Percentiles rank a stretch among this genome's conserved stretches.
Evolutionary conservation across 2,888 invertebrate genomes (phyloP).

Genomic region (Ophioninae sp.): DNA sequence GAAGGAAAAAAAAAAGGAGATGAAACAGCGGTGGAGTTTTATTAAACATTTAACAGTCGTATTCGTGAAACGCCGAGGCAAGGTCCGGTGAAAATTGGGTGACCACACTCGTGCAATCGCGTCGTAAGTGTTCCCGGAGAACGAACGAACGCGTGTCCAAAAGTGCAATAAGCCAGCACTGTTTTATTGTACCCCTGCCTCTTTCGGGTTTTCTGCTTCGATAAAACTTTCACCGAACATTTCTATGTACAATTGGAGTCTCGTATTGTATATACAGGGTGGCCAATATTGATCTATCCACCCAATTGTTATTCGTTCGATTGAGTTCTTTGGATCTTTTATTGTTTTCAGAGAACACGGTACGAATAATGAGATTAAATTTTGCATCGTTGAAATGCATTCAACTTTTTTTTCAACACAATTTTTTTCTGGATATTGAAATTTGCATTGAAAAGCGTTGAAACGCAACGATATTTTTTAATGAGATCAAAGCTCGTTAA

Average conservation of each 20-base stretch:
- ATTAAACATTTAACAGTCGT: constrained; percentile 71
- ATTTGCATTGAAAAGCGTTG: too few relatives aligned
- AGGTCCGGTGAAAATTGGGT: constrained; percentile 31
- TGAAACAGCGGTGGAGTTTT: constrained; percentile 57
- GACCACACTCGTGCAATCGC: constrained; percentile 23
- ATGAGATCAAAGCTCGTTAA: too few relatives aligned
- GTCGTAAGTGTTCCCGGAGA: constrained; percentile 15
- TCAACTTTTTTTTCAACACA: too few relatives aligned
- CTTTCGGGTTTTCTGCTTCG: constrained; percentile 60
- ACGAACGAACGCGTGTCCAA: constrained; percentile 59
- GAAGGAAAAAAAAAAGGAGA: constrained; percentile 19
- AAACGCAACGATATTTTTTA: too few relatives aligned
- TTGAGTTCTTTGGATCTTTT: background rate
- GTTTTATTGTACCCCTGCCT: constrained; percentile 69
- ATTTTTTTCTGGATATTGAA: too few relatives aligned
- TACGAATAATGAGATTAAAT: background rate
- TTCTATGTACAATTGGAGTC: constrained; percentile 42
- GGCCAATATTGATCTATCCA: background rate
- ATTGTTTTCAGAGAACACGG: background rate
- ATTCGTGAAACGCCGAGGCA: constrained; percentile 69
- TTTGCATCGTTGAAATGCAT: too few relatives aligned
- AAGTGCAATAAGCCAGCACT: constrained; percentile 70
- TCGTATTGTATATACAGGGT: background rate
- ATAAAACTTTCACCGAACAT: constrained; percentile 67
- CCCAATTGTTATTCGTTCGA: background rate